Conservation (phyloP, 2,888 invertebrate genomes). For the Apantesis nais region DNA sequence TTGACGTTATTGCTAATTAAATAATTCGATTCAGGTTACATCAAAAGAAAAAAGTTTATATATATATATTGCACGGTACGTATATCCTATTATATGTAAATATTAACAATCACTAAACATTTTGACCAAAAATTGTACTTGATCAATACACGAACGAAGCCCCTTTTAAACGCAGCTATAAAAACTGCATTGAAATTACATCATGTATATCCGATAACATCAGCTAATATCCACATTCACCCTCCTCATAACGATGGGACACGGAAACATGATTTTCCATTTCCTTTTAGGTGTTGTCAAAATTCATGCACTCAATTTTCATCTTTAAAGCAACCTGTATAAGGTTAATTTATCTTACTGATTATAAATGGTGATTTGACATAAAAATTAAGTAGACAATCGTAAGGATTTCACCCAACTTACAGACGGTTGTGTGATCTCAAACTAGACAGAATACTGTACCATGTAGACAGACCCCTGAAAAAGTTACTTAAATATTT, state of each 20-base stretch:
- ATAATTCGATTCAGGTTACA: background rate
- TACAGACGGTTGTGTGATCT: too few relatives aligned
- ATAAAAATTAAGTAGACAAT: too few relatives aligned
- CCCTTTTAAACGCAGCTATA: constrained; percentile 29
- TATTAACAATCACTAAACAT: constrained; percentile 8
- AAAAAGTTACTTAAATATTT: too few relatives aligned
- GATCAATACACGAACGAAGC: constrained; percentile 29
- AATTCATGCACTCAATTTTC: background rate
- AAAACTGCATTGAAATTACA: constrained; percentile 51
- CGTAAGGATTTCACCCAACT: too few relatives aligned
- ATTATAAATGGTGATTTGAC: background rate
- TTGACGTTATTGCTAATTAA: background rate
- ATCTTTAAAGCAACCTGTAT: background rate
- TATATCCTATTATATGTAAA: background rate
- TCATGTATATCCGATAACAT: constrained; percentile 59
- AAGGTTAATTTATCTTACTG: background rate
- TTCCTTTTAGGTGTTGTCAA: background rate
- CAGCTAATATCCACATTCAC: constrained; percentile 59
- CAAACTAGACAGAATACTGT: too few relatives aligned
- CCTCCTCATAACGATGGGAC: constrained; percentile 9
- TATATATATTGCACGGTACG: too few relatives aligned
- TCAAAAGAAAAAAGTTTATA: too few relatives aligned
- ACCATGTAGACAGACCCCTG: too few relatives aligned
- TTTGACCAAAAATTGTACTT: constrained; percentile 25
- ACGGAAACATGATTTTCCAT: constrained; percentile 4